Percentiles rank a stretch among this genome's conserved stretches.
phyloP scores from a whole-genome alignment of 2,888 invertebrate species.

The Agrotis clavis region DNA sequence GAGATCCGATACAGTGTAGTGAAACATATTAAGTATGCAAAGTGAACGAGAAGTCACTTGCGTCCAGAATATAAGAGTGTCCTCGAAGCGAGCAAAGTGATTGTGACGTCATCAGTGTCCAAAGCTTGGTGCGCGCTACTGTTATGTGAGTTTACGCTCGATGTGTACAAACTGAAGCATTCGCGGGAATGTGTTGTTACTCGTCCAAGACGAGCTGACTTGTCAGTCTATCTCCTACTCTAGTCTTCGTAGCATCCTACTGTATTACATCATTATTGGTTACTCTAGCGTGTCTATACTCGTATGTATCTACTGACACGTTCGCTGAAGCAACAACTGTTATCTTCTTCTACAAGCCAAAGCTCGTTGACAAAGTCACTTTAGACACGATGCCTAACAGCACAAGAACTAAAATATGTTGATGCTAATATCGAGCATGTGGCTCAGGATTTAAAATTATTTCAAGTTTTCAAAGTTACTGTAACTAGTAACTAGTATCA shows the following conservation, averaged over 20 bases:
- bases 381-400: not conserved
- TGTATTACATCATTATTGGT: constrained; percentile 73
- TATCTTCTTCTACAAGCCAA: not conserved
- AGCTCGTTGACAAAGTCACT: constrained; percentile 21
- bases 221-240: constrained; percentile 63
- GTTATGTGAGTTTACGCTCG: constrained; percentile 39
- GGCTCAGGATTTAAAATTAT: not conserved
- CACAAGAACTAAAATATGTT: not conserved
- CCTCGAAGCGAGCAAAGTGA: constrained; percentile 57
- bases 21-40: constrained; percentile 6
- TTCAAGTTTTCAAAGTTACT: not conserved
- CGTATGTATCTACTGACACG: constrained; percentile 64
- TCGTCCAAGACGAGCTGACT: constrained; percentile 66
- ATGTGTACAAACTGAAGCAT: constrained; percentile 58
- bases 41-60: constrained; percentile 11
- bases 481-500: no score
- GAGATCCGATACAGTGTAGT: constrained; percentile 24
- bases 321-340: constrained; percentile 47
- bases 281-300: constrained; percentile 74
- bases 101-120: constrained; percentile 54
- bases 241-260: constrained; percentile 82
- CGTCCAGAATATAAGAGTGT: constrained; percentile 45
- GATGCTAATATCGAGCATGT: not conserved
- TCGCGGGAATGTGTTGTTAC: constrained; percentile 59
- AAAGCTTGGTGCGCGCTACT: constrained; percentile 35